A percentile compares a stretch with the other conserved stretches of the same genome.
phyloP scores from a whole-genome alignment of 2,113 vertebrate species.

The Octodon degus region DNA sequence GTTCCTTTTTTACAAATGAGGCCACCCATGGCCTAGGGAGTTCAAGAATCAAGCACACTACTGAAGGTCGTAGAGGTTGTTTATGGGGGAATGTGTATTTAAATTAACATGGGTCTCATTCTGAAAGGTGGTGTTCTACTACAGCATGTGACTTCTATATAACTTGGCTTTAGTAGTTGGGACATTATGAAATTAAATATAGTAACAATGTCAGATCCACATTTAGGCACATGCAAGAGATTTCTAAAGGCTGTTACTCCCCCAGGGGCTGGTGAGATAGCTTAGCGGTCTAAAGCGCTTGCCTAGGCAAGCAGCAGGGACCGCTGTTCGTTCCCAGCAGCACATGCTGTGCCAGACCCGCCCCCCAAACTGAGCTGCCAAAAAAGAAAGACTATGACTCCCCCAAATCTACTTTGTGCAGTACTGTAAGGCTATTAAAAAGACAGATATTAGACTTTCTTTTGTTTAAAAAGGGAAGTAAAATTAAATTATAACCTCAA shows the following conservation, averaged over 20 bases:
- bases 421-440: slow-evolving; percentile 56
- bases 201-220: neutral
- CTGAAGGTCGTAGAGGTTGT: neutral
- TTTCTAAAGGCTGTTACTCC: slow-evolving; percentile 1
- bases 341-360: too few relatives aligned
- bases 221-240: slow-evolving; percentile 10
- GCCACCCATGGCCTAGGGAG: neutral
- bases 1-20: slow-evolving; percentile 21
- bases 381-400: neutral
- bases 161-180: slow-evolving; percentile 41
- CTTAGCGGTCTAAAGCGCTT: too few relatives aligned
- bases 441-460: slow-evolving; percentile 35
- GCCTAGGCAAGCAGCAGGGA: too few relatives aligned
- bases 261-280: too few relatives aligned
- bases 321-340: too few relatives aligned
- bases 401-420: slow-evolving; percentile 16
- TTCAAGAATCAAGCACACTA: neutral
- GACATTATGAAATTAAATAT: slow-evolving; percentile 38
- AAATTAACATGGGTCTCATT: neutral
- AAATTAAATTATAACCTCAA: slow-evolving; percentile 47
- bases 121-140: slow-evolving; percentile 7
- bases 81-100: neutral
- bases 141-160: neutral
- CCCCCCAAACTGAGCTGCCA: too few relatives aligned
- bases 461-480: neutral